Conservation (phyloP, 2,113 vertebrate genomes). For the Calypte anna region DNA sequence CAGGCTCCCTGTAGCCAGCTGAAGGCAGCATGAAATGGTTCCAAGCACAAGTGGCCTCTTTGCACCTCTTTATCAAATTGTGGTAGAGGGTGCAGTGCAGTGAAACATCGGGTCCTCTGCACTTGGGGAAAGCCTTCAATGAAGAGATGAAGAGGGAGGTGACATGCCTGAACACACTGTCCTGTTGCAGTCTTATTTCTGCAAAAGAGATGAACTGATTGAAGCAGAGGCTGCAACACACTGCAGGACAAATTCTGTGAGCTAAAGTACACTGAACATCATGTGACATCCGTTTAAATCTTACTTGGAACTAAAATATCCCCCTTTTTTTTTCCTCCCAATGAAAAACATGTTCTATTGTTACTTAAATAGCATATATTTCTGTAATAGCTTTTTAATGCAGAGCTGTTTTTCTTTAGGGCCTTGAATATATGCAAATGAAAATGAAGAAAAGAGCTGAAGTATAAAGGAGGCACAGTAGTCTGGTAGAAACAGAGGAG, state of each 20-base stretch:
- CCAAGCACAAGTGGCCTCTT: neutral
- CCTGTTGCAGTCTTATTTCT: neutral
- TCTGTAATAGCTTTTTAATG: slow-evolving; percentile 64
- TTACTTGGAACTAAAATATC: slow-evolving; percentile 40
- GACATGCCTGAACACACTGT: neutral
- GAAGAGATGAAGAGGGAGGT: neutral
- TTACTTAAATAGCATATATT: slow-evolving; percentile 61
- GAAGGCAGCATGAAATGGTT: neutral
- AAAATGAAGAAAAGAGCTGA: slow-evolving; percentile 2
- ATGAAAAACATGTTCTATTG: slow-evolving; percentile 34
- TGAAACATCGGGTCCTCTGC: accelerated
- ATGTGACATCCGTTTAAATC: slow-evolving; percentile 27
- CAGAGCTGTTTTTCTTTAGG: slow-evolving; percentile 59
- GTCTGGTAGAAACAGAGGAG: neutral
- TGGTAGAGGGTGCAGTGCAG: neutral
- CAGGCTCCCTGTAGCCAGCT: neutral
- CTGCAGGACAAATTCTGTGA: neutral
- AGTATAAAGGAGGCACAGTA: slow-evolving; percentile 32
- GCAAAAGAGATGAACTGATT: neutral
- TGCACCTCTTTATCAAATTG: neutral
- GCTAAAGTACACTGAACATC: neutral
- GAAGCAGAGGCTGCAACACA: neutral
- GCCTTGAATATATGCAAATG: slow-evolving; percentile 59
- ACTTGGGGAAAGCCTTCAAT: neutral
- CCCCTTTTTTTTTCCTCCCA: neutral